Conservation (phyloP, 2,888 invertebrate genomes). For the Urechis unicinctus region DNA sequence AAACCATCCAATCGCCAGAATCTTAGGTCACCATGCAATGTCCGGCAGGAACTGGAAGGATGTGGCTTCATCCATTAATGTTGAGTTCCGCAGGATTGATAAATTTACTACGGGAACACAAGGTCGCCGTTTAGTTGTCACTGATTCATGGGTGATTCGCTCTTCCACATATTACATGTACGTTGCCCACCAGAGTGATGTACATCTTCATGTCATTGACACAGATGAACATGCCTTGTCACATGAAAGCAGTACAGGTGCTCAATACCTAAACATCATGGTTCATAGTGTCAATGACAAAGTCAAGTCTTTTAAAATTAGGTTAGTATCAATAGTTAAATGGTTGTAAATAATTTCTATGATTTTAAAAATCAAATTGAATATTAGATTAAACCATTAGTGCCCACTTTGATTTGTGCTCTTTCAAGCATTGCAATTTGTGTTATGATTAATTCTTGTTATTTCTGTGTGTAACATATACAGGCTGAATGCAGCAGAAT, state of each 20-base stretch:
- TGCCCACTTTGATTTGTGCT: too few relatives aligned
- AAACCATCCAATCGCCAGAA: constrained; percentile 69
- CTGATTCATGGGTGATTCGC: constrained; percentile 83
- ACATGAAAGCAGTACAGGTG: constrained; percentile 59
- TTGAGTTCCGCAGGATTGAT: constrained; percentile 63
- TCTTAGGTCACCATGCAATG: constrained; percentile 52
- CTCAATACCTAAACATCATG: constrained; percentile 77
- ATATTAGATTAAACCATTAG: too few relatives aligned
- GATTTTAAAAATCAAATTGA: too few relatives aligned
- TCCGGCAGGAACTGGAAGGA: constrained; percentile 59
- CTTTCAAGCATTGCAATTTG: background rate
- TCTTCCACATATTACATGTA: constrained; percentile 68
- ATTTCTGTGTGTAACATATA: too few relatives aligned
- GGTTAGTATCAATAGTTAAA: constrained; percentile 54
- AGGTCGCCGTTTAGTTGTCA: constrained; percentile 52
- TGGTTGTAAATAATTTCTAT: constrained; percentile 50
- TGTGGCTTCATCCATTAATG: constrained; percentile 67
- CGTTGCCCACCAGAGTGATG: constrained; percentile 71
- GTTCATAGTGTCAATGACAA: constrained; percentile 51
- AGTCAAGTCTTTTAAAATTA: constrained; percentile 37
- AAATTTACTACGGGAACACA: constrained; percentile 48
- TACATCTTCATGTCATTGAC: constrained; percentile 67
- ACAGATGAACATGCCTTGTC: constrained; percentile 59
- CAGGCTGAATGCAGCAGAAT: constrained; percentile 66
- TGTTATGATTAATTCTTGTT: background rate